Evolutionary conservation across 2,888 invertebrate species (phyloP).

Genomic region (Cyaniris semiargus): DNA sequence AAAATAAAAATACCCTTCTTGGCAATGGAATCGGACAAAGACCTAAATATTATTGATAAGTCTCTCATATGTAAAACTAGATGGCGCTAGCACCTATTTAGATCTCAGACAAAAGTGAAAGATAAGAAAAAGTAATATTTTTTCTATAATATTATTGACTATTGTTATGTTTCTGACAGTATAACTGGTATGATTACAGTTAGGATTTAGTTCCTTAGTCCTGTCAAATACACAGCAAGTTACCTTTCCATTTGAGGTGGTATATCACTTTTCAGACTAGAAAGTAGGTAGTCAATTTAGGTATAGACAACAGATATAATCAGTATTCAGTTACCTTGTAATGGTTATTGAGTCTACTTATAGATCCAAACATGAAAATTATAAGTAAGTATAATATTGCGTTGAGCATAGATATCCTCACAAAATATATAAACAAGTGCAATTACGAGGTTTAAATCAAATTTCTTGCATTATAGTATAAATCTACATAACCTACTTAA

Average conservation of each 20-base stretch:
- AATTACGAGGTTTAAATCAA: too few relatives aligned
- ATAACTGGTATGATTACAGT: not conserved
- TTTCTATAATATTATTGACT: not conserved
- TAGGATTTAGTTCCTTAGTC: not conserved
- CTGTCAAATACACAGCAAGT: constrained; percentile 3
- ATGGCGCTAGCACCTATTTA: not conserved
- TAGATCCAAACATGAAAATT: too few relatives aligned
- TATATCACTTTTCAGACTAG: not conserved
- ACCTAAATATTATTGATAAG: not conserved
- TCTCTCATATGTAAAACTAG: not conserved
- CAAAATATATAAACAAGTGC: too few relatives aligned
- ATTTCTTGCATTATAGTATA: too few relatives aligned
- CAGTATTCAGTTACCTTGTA: not conserved
- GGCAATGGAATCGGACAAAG: not conserved
- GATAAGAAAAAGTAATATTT: not conserved
- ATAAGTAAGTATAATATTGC: too few relatives aligned
- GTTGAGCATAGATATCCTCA: too few relatives aligned
- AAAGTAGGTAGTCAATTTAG: not conserved
- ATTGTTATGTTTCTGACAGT: not conserved
- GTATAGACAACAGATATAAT: not conserved
- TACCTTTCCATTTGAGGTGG: not conserved
- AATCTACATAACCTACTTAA: too few relatives aligned
- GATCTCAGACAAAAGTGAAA: not conserved
- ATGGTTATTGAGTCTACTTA: not conserved
- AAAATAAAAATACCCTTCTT: not conserved